Base-by-base conservation (phyloP, 2,888 invertebrate species). In the Thera britannica region DNA sequence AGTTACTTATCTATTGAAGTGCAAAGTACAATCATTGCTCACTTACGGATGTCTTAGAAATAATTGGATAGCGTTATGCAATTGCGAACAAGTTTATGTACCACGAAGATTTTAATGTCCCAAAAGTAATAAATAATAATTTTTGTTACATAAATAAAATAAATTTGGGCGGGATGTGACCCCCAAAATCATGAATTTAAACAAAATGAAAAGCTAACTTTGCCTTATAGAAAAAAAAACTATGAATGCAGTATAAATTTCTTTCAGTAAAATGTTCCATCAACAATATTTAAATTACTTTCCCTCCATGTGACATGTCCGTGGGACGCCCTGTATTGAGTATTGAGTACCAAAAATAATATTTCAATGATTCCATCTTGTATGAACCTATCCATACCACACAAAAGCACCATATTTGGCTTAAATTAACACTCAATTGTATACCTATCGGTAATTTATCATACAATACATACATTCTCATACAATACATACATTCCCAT, bases 371-470 rank as follows among this genome's bases (percentile, higher is more conserved):
- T 38, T 52, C n/a, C 35, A 51, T 52, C 9, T 65, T 51, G 62
- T 62, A 67, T 67, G 60, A 63, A 8, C 41, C 34, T 48, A 36
- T 69, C 65, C 64, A 49, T 48, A 23, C 41, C 23, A 64, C 46
- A 72, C 72, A 74, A 74, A 72, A 67, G 72, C 60, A n/a, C 65
- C 69, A 48, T 68, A 71, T 68, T 62, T 64, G 72, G 65, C 46
- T 64, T 63, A 72, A 73, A 73, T 73, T 73, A 73, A 72, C 70
- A 72, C 67, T 61, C 67, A 64, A 74, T 74, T 74, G 74, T 72
- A 68, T 34, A n/a, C 38, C 57, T 49, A 35, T 63, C 65, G 54
- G 58, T 60, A 67, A 72, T 72, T 58, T 60, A 69, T 68, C 69
- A 71, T 58, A 62, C 49, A 67, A 2, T 38, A 23, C 48, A 70